Conservation (phyloP, 2,888 invertebrate genomes). For the Platycnemis pennipes region DNA sequence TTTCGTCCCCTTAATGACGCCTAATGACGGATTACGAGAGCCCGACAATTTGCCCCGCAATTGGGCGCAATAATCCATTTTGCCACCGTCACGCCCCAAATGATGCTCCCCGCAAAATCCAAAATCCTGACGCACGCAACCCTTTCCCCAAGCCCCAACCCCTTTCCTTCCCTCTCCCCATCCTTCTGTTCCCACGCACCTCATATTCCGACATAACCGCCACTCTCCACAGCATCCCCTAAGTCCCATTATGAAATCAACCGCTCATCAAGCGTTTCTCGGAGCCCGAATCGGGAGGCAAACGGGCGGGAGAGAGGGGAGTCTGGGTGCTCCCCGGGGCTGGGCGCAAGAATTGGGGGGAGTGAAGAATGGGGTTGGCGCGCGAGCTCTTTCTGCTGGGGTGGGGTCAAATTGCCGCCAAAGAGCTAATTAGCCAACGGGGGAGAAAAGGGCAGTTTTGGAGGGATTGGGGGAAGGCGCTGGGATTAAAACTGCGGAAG, state of each 20-base stretch:
- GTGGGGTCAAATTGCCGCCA: slow-evolving; percentile 37
- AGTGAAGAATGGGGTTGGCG: background rate
- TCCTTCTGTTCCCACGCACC: background rate
- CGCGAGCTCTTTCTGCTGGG: background rate
- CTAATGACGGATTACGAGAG: slow-evolving; percentile 1
- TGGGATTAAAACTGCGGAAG: slow-evolving; percentile 28
- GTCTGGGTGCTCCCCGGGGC: background rate
- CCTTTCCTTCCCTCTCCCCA: background rate
- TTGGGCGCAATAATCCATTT: slow-evolving; percentile 22
- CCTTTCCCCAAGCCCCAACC: background rate
- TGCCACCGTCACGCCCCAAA: background rate
- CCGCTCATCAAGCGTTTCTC: slow-evolving; percentile 28
- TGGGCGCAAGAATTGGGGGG: background rate
- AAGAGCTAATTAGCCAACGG: slow-evolving; percentile 49
- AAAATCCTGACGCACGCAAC: background rate
- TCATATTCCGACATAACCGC: slow-evolving; percentile 40
- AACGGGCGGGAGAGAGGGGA: background rate
- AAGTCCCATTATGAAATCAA: slow-evolving; percentile 60
- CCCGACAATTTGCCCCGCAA: background rate
- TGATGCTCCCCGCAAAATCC: background rate
- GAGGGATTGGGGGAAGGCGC: background rate
- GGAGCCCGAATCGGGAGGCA: background rate
- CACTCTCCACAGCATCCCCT: slow-evolving; percentile 34
- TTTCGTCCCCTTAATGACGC: background rate
- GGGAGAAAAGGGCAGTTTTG: slow-evolving; percentile 24